Conservation (phyloP, 35 echinoderm and acorn worm species). For the Amphiura filiformis region DNA sequence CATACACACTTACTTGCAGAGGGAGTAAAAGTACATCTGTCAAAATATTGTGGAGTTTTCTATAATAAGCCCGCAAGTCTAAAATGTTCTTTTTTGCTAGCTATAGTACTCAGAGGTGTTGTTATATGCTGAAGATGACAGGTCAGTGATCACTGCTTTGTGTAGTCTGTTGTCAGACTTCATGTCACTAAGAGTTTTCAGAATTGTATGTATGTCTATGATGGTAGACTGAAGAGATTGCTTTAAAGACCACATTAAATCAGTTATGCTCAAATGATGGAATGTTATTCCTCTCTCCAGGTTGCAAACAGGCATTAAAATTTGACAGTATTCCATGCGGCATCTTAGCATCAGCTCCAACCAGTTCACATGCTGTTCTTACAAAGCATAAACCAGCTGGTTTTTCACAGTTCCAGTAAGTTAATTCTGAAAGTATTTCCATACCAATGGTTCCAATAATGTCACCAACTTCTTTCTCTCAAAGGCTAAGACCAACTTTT, state of each 20-base stretch:
- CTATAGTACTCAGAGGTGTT: background rate
- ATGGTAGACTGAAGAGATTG: background rate
- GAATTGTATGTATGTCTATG: background rate
- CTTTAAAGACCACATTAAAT: conserved; percentile 11
- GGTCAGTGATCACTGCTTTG: background rate
- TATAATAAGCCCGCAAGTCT: background rate
- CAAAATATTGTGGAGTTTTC: background rate
- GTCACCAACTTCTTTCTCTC: background rate
- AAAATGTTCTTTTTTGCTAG: background rate
- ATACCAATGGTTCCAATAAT: background rate
- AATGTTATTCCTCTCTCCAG: background rate
- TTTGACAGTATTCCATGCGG: background rate
- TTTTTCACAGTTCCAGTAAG: background rate
- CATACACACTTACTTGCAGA: conserved; percentile 16
- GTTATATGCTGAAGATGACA: background rate
- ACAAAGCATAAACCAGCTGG: background rate
- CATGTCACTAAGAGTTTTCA: background rate
- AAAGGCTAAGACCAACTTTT: background rate
- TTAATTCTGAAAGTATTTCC: background rate
- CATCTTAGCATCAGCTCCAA: background rate
- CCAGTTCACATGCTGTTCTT: background rate
- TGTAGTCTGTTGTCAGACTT: background rate
- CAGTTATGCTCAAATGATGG: background rate
- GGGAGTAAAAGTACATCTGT: background rate
- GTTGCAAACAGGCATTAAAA: background rate